Percentiles rank a stretch among this genome's conserved stretches.
These are phyloP conservation scores for Myotis pilosus DNA, from an alignment of 2,797 vertebrate genomes.

Conservation along the genomic window DNA sequence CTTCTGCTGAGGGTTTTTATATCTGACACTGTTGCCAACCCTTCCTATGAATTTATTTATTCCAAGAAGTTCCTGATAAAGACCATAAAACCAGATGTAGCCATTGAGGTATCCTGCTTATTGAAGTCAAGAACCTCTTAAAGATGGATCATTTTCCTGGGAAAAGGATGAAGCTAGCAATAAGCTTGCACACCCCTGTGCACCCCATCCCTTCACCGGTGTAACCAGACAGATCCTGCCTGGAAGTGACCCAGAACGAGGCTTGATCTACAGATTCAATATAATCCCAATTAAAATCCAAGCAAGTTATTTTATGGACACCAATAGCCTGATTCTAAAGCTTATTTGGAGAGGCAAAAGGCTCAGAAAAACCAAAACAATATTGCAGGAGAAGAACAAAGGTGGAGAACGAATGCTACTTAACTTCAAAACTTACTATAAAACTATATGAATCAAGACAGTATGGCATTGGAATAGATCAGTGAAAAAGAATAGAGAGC, in stretches of 20 bases:
- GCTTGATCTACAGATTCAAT: background rate
- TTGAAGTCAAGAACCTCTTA: background rate
- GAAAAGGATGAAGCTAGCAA: background rate
- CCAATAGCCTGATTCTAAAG: background rate
- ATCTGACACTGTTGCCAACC: background rate
- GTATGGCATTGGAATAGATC: too few relatives aligned
- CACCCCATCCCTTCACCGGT: background rate
- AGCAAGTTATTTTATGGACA: background rate
- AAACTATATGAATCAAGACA: background rate
- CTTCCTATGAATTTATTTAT: slow-evolving; percentile 4
- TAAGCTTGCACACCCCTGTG: background rate
- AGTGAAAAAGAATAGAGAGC: background rate
- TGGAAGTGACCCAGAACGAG: background rate
- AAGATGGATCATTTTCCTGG: background rate
- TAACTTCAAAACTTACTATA: background rate
- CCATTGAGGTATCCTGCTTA: background rate
- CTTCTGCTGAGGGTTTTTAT: background rate
- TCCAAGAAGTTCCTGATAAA: background rate
- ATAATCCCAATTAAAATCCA: background rate
- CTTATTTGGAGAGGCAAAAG: background rate
- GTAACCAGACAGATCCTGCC: background rate
- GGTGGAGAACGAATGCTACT: background rate
- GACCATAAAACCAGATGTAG: background rate
- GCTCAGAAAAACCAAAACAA: background rate
- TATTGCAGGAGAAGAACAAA: background rate